phyloP scores from a whole-genome alignment of 2,113 vertebrate genomes.

The Aegotheles bennettii region DNA sequence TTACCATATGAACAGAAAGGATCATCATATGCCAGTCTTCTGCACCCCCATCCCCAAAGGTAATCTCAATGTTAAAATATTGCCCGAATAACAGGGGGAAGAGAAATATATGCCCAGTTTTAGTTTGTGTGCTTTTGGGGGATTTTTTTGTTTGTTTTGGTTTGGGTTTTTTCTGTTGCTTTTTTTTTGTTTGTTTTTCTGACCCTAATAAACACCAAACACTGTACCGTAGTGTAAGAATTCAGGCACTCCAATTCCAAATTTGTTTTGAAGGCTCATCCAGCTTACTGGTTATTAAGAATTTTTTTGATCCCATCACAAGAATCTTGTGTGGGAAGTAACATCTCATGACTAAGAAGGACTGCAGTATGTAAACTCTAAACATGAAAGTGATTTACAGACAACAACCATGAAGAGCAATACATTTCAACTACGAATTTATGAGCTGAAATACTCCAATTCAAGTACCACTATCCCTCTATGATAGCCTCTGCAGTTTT shows the following conservation, averaged over 20 bases:
- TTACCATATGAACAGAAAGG: not conserved
- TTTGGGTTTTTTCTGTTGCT: not conserved
- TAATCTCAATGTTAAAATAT: not conserved
- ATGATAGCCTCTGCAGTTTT: not conserved
- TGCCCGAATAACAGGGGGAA: not conserved
- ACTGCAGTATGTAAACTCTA: not conserved
- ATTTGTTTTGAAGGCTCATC: not conserved
- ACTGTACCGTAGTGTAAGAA: not conserved
- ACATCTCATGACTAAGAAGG: not conserved
- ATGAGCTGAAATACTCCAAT: not conserved
- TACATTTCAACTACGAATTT: not conserved
- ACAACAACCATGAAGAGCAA: rapidly evolving
- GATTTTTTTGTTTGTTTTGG: not conserved
- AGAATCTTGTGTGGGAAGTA: not conserved
- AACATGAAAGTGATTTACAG: not conserved
- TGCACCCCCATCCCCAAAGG: not conserved
- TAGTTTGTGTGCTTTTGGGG: no score
- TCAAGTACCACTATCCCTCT: not conserved
- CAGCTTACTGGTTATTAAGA: not conserved
- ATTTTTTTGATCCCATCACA: not conserved
- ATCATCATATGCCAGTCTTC: not conserved
- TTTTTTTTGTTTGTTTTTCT: no score
- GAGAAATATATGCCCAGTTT: not conserved
- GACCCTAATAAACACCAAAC: rapidly evolving
- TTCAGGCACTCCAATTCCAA: not conserved